Base-by-base conservation (phyloP, 2,797 vertebrate genomes). In the Lepilemur ruficaudatus region DNA sequence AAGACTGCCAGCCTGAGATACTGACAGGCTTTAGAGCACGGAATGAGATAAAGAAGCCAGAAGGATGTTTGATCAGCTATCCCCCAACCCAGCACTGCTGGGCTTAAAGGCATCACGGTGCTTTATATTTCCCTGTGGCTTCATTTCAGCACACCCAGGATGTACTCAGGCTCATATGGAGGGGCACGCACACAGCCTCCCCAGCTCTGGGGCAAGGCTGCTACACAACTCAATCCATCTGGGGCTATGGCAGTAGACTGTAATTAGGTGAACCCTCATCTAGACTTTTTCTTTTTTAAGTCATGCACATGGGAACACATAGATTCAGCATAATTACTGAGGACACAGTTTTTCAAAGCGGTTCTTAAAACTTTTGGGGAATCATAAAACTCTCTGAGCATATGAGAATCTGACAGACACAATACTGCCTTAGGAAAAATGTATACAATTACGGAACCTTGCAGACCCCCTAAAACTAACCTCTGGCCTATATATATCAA, bases 301-400 rank as follows among this genome's bases (percentile, higher is more conserved):
- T 41, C 46, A 35, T 75, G 9, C 11, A 55, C 2, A n/a, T 10
- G 20, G 20, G 43, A 65, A 81, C 41, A 84, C 17, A 78, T 0
- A 81, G 32, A n/a, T 87, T 95, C 67, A 86, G 61, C 81, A 57
- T 32, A 86, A 48, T 93, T 46, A 75, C 6, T 20, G 30, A 15
- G 10, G 25, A 55, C 4, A 84, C 4, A 22, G 52, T 85, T 92
- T 92, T 41, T 90, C 22, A 30, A 43, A 89, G 17, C 1, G 13
- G 13, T n/a, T 48, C 22, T 61, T 81, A 78, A 84, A 89, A 89
- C 28, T 65, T 89, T 25, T n/a, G 18, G 3, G 11, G 10, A 93
- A 91, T 69, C 35, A 20, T 79, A 86, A 82, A 93, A 89, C 35
- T 92, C 32, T 38, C 15, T 30, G 22, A 90, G 38, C 92, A 35